Evolutionary conservation across 2,797 vertebrate species (phyloP), one percentile per base, ranked within the genome.

Genomic region (Lindbergichthys nudifrons): DNA sequence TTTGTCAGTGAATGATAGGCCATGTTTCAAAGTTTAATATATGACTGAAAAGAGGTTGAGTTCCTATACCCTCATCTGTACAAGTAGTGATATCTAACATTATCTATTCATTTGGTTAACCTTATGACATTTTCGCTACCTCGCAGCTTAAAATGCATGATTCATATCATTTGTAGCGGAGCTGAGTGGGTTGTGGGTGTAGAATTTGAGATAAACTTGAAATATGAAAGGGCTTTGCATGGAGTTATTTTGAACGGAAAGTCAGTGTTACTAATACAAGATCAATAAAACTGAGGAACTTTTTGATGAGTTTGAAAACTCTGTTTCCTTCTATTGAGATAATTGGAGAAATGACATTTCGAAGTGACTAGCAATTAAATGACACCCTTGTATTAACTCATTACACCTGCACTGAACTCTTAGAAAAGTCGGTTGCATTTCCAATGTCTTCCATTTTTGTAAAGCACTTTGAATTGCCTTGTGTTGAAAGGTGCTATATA

Each of bases 151-250:
- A 13, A 50, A 71, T 70, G 26, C 32, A 76, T 79, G 73, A 82
- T 51, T 88, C 70, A 77, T 70, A 70, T 41, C 4, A 43, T 62
- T 63, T 0, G 9, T 30, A 39, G 51, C 51, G 18, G 48, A 67
- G 43, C 58, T 26, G 53, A 85, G 81, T 53, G 56, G 64, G 68
- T 42, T 60, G 68, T 79, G 76, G 76, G 62, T 50, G 73, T 76
- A 58, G 45, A 79, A 81, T 75, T 80, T 32, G 47, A 80, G 39
- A 76, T 67, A 43, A 54, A 39, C 18, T 60, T 43, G 18, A 77
- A 84, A 78, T 76, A 64, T 65, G 15, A 78, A 71, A 69, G 7
- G 42, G 65, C 39, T 70, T 36, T 43, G 53, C 30, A 1, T 36
- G 19, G 21, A 59, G 57, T 63, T 59, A 56, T 64, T 61, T 64